Percentiles rank a stretch among this genome's conserved stretches.
These are phyloP conservation scores for Rhinichthys osculus DNA, from an alignment of 2,797 vertebrate genomes.

Conservation along the genomic window DNA sequence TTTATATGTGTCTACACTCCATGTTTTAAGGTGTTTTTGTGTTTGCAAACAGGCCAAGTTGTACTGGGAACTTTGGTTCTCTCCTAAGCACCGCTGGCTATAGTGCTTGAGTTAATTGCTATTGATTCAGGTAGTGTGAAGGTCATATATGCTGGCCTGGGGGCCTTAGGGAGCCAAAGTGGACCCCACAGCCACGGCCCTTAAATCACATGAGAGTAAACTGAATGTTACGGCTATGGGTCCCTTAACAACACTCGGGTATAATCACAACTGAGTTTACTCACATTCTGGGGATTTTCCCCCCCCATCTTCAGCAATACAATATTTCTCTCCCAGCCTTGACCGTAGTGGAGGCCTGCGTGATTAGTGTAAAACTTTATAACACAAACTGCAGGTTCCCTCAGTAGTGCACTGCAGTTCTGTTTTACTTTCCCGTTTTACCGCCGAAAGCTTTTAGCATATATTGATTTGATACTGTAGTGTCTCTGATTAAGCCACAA, in stretches of 20 bases:
- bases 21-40: constrained; percentile 14
- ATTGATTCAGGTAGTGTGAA: constrained; percentile 68
- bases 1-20: neutral
- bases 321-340: neutral
- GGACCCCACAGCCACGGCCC: constrained; percentile 34
- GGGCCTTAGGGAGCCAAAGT: constrained; percentile 41
- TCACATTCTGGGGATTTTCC: neutral
- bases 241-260: constrained; percentile 14
- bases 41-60: constrained; percentile 7
- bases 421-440: constrained; percentile 3
- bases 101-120: constrained; percentile 64
- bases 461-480: constrained; percentile 55
- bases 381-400: constrained; percentile 25
- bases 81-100: constrained; percentile 44
- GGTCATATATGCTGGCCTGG: constrained; percentile 62
- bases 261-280: constrained; percentile 35
- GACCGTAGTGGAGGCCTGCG: neutral
- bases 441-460: constrained; percentile 20
- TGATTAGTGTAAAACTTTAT: constrained; percentile 21
- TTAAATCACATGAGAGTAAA: constrained; percentile 33
- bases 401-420: neutral
- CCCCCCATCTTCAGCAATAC: neutral
- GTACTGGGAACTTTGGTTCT: constrained; percentile 30
- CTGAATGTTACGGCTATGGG: neutral
- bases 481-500: constrained; percentile 57